Conservation (phyloP, 2,888 invertebrate genomes). For the Diarsia dahlii region DNA sequence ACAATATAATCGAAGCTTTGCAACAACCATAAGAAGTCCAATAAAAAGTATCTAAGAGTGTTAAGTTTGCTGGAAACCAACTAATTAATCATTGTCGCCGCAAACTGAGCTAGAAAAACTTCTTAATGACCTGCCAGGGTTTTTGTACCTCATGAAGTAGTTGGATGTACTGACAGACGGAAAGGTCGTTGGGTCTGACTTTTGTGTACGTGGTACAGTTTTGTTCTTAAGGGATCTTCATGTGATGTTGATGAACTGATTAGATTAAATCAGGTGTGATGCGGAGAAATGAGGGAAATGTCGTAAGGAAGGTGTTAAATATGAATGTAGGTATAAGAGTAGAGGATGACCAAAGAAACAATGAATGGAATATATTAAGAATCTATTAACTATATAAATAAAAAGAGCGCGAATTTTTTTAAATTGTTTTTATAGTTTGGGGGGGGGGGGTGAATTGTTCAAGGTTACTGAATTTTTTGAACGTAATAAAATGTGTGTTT, state of each 20-base stretch:
- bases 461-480: too few relatives aligned
- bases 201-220: conserved; percentile 42
- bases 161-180: conserved; percentile 40
- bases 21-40: conserved; percentile 51
- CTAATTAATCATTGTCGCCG: conserved; percentile 79
- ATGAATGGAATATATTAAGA: too few relatives aligned
- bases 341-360: too few relatives aligned
- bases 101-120: conserved; percentile 76
- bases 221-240: conserved; percentile 29
- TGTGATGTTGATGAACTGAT: conserved; percentile 30
- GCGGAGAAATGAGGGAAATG: too few relatives aligned
- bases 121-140: conserved; percentile 75
- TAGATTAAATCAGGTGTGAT: not conserved
- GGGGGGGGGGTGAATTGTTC: too few relatives aligned
- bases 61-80: conserved; percentile 62
- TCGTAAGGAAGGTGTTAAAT: too few relatives aligned
- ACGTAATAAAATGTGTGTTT: too few relatives aligned
- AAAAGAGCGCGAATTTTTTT: too few relatives aligned
- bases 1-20: conserved; percentile 11
- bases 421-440: too few relatives aligned
- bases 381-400: too few relatives aligned
- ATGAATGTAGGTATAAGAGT: too few relatives aligned
- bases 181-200: conserved; percentile 57
- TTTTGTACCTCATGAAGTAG: conserved; percentile 69
- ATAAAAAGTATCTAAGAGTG: conserved; percentile 64